Conservation (phyloP, 2,113 vertebrate species). For the Thomomys bottae region DNA sequence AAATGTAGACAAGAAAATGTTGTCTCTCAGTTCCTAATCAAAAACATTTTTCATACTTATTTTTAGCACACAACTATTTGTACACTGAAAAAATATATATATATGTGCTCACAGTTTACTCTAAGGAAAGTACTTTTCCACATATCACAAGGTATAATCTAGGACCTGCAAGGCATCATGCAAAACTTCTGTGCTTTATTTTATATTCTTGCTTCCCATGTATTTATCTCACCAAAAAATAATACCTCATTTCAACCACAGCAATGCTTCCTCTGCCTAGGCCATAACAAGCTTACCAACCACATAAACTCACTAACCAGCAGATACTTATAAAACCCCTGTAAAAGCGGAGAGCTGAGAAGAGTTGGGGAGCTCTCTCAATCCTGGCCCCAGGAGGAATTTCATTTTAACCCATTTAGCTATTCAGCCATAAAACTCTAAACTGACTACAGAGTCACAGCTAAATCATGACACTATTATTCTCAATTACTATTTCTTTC, state of each 20-base stretch:
- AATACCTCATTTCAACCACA: slow-evolving; percentile 50
- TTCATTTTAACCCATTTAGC: slow-evolving; percentile 62
- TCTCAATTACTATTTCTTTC: slow-evolving; percentile 59
- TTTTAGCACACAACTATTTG: slow-evolving; percentile 52
- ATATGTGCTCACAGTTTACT: background rate
- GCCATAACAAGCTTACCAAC: slow-evolving; percentile 34
- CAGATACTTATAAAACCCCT: slow-evolving; percentile 36
- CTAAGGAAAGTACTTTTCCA: slow-evolving; percentile 22
- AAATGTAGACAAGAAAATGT: slow-evolving; percentile 41
- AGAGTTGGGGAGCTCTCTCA: background rate
- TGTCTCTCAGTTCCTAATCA: slow-evolving; percentile 22
- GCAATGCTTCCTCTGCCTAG: background rate
- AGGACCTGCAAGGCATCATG: slow-evolving; percentile 13
- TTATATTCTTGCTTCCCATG: background rate
- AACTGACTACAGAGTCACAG: slow-evolving; percentile 49
- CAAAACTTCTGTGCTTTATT: background rate
- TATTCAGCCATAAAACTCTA: background rate
- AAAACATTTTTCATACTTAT: slow-evolving; percentile 64
- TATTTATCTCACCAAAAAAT: background rate
- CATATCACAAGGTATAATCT: slow-evolving; percentile 16
- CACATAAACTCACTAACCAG: background rate
- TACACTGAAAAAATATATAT: slow-evolving; percentile 25
- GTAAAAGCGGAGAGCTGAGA: background rate
- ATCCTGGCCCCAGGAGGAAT: background rate
- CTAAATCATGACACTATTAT: slow-evolving; percentile 46